Conservation (phyloP, 2,797 vertebrate species). For the Tragopan temminckii region DNA sequence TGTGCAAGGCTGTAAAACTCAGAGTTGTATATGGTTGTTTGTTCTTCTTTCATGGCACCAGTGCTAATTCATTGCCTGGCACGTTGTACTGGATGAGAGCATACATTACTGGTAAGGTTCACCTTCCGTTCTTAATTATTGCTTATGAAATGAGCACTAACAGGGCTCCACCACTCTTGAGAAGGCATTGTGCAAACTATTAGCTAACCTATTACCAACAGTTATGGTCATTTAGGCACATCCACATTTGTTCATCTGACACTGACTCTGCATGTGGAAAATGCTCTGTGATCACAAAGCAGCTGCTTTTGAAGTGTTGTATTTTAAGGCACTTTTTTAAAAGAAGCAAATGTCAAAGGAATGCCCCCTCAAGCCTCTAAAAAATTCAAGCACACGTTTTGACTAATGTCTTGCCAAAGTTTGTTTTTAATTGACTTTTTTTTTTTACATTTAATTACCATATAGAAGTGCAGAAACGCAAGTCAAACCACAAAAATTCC, state of each 20-base stretch:
- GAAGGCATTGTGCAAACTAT: background rate
- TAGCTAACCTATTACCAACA: background rate
- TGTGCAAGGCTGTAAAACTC: background rate
- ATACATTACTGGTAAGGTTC: background rate
- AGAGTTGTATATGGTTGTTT: rapidly evolving
- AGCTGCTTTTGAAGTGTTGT: conserved; percentile 48
- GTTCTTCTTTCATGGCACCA: background rate
- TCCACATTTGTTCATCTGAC: background rate
- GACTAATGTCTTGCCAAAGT: conserved; percentile 54
- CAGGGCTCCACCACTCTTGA: background rate
- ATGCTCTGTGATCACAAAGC: background rate
- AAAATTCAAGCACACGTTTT: background rate
- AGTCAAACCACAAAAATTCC: conserved; percentile 50
- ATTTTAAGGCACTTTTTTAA: background rate
- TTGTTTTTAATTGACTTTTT: conserved; percentile 58
- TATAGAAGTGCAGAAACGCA: conserved; percentile 35
- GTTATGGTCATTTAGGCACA: background rate
- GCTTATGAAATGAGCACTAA: background rate
- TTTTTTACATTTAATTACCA: conserved; percentile 49
- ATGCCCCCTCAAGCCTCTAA: background rate
- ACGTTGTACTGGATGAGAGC: rapidly evolving
- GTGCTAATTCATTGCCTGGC: background rate
- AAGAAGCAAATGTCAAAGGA: conserved; percentile 19
- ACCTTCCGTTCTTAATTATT: background rate
- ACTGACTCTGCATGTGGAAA: conserved; percentile 32